Evolutionary conservation across 2,797 vertebrate genomes (phyloP).

Genomic region (Sandelia bainsii): DNA sequence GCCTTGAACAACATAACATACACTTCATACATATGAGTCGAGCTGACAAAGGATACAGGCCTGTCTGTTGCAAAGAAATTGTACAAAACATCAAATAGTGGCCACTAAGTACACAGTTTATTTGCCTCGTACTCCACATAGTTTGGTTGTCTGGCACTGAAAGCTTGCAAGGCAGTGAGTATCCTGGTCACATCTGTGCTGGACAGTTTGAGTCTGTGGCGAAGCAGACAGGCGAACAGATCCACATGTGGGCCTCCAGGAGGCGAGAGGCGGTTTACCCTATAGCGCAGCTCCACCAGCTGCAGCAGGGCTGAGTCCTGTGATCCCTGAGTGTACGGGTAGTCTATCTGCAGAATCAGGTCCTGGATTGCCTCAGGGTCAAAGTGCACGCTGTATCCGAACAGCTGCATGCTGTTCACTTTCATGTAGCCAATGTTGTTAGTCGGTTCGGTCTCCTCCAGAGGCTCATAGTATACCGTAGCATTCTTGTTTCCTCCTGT

Average conservation of each 20-base stretch:
- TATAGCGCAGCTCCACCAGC: slow-evolving; percentile 93
- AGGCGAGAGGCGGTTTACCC: slow-evolving; percentile 96
- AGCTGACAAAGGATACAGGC: slow-evolving; percentile 61
- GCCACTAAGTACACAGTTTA: slow-evolving; percentile 96
- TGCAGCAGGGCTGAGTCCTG: slow-evolving; percentile 97
- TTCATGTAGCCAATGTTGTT: slow-evolving; percentile 96
- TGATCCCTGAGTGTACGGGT: slow-evolving; percentile 98
- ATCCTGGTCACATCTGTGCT: slow-evolving; percentile 95
- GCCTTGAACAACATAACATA: slow-evolving; percentile 76
- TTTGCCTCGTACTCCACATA: slow-evolving; percentile 93
- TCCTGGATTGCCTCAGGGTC: slow-evolving; percentile 97
- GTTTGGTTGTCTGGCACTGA: slow-evolving; percentile 93
- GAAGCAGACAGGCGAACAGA: slow-evolving; percentile 96
- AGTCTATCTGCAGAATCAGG: slow-evolving; percentile 97
- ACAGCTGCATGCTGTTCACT: slow-evolving; percentile 95
- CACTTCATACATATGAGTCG: slow-evolving; percentile 77
- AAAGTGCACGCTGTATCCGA: slow-evolving; percentile 99
- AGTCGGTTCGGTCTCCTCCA: slow-evolving; percentile 86
- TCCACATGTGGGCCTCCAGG: slow-evolving; percentile 91
- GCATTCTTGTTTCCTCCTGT: slow-evolving; percentile 75
- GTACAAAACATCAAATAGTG: slow-evolving; percentile 72
- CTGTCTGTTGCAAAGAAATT: slow-evolving; percentile 59
- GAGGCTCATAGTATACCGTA: slow-evolving; percentile 60
- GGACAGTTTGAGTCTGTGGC: slow-evolving; percentile 95
- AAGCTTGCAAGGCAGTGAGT: slow-evolving; percentile 93